Conservation (phyloP, 2,888 invertebrate genomes). For the Priocnemis perturbator region DNA sequence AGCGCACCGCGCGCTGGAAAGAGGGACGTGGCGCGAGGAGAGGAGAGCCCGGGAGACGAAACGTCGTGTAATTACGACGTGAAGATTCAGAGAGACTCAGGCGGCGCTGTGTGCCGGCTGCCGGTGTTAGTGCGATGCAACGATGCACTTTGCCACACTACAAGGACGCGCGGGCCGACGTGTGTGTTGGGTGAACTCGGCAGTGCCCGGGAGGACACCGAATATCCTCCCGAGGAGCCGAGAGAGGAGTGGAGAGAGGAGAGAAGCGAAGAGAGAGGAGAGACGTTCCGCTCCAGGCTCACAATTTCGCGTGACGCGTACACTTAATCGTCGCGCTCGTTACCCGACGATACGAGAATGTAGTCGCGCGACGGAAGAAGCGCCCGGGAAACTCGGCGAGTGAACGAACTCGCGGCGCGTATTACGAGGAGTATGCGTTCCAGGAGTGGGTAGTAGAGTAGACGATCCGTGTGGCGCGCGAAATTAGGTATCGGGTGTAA, state of each 20-base stretch:
- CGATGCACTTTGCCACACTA: too few species aligned
- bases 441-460: too few species aligned
- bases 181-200: constrained; percentile 41
- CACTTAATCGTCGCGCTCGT: constrained; percentile 51
- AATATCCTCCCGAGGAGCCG: constrained; percentile 6
- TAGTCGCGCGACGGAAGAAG: constrained; percentile 36
- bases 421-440: too few species aligned
- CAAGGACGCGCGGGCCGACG: constrained; percentile 6
- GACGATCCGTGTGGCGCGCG: too few species aligned
- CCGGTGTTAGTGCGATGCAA: too few species aligned
- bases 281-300: background rate
- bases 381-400: constrained; percentile 26
- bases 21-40: too few species aligned
- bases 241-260: background rate
- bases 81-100: constrained; percentile 51
- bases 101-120: background rate
- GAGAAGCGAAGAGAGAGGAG: background rate
- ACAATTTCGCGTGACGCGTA: constrained; percentile 22
- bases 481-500: too few species aligned
- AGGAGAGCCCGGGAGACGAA: constrained; percentile 6
- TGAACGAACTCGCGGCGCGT: too few species aligned
- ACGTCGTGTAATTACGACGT: constrained; percentile 59
- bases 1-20: too few species aligned
- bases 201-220: constrained; percentile 40
- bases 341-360: constrained; percentile 45